These are phyloP conservation scores for Gulo gulo DNA, from an alignment of 2,113 vertebrate genomes.

Conservation along the genomic window DNA sequence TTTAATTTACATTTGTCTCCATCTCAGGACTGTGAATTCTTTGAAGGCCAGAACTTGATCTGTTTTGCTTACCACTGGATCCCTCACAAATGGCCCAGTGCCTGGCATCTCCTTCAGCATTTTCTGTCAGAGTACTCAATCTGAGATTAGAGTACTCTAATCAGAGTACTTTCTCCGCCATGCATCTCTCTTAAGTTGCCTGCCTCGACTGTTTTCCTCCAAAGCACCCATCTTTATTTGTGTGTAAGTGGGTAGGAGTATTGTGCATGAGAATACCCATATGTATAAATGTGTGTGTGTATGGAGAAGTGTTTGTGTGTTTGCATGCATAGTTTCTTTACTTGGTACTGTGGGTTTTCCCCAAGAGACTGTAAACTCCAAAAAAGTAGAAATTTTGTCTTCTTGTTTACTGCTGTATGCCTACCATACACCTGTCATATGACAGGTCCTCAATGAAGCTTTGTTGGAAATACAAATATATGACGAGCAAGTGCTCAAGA, in stretches of 20 bases:
- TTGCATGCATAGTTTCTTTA: not conserved
- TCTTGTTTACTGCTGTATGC: not conserved
- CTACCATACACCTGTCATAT: not conserved
- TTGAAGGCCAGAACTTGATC: not conserved
- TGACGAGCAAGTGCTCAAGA: not conserved
- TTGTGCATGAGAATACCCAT: not conserved
- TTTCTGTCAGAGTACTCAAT: not conserved
- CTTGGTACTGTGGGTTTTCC: not conserved
- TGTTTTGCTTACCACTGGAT: not conserved
- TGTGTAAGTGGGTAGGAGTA: not conserved
- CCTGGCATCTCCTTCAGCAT: not conserved
- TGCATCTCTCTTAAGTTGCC: not conserved
- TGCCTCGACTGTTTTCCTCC: not conserved
- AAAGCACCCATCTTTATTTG: not conserved
- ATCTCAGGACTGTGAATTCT: not conserved
- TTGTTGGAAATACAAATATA: not conserved
- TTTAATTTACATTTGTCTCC: not conserved
- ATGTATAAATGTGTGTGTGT: not conserved
- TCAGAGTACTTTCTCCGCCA: not conserved
- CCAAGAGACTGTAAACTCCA: conserved; percentile 2
- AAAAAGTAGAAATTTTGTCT: not conserved
- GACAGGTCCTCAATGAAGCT: not conserved
- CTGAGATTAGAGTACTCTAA: not conserved
- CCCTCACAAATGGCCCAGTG: not conserved
- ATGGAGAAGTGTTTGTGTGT: not conserved